These are phyloP conservation scores for Linnaemya tessellans DNA, from an alignment of 2,888 invertebrate species.

Conservation along the genomic window DNA sequence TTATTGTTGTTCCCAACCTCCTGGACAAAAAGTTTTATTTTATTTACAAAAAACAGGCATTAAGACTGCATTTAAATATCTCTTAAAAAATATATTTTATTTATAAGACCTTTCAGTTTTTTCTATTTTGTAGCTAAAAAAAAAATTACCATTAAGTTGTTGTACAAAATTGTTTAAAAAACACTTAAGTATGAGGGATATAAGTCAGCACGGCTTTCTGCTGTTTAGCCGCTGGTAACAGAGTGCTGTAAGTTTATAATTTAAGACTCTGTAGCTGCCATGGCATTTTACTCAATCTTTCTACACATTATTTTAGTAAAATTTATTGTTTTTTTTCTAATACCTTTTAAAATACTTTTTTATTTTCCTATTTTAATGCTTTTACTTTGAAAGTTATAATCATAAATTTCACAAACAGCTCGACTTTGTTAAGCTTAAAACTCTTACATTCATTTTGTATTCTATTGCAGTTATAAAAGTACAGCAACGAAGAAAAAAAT, in stretches of 20 bases:
- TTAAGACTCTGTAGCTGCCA: not conserved
- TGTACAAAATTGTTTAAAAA: conserved; percentile 25
- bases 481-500: conserved; percentile 42
- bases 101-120: too few relatives aligned
- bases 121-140: too few relatives aligned
- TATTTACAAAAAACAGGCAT: too few relatives aligned
- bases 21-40: too few relatives aligned
- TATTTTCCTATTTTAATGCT: conserved; percentile 38
- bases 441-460: conserved; percentile 46
- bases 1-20: too few relatives aligned
- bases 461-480: conserved; percentile 38
- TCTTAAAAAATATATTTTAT: too few relatives aligned
- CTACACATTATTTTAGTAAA: conserved; percentile 23
- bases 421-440: conserved; percentile 69
- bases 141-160: conserved; percentile 26
- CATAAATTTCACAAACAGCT: conserved; percentile 71
- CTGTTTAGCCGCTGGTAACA: conserved; percentile 17
- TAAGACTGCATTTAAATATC: too few relatives aligned
- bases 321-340: conserved; percentile 31
- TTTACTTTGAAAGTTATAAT: conserved; percentile 69
- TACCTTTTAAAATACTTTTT: conserved; percentile 41
- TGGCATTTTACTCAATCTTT: conserved; percentile 27
- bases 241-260: conserved; percentile 14
- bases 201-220: not conserved
- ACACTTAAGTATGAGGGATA: conserved; percentile 12